A percentile compares a stretch with the other conserved stretches of the same genome.
Conservation (phyloP, 2,113 vertebrate species). For the Vidua chalybeata region DNA sequence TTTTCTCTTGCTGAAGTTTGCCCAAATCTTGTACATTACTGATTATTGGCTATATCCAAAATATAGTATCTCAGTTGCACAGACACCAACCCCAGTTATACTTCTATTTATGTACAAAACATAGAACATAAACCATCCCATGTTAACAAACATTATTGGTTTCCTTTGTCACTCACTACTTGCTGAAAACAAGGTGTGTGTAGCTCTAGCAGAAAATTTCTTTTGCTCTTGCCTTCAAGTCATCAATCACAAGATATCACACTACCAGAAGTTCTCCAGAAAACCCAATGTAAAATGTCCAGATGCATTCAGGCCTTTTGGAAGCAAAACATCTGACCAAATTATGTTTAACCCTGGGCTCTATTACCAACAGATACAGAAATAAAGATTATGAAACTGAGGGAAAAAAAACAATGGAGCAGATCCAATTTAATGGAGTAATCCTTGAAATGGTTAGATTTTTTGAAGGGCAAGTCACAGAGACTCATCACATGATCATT, state of each 20-base stretch:
- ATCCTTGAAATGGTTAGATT: neutral
- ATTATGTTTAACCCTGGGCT: neutral
- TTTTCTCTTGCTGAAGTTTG: neutral
- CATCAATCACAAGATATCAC: neutral
- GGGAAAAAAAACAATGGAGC: neutral
- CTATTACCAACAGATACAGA: neutral
- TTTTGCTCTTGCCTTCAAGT: neutral
- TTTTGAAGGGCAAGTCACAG: neutral
- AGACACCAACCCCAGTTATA: neutral
- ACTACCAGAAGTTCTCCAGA: neutral
- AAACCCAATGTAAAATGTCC: neutral
- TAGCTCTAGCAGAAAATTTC: neutral
- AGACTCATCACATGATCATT: neutral
- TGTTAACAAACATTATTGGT: neutral
- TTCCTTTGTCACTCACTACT: slow-evolving; percentile 8
- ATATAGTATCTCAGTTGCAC: neutral
- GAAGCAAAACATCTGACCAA: neutral
- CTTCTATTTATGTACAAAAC: neutral
- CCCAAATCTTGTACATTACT: neutral
- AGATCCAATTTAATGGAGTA: neutral
- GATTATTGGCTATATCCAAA: neutral
- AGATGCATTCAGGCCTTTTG: neutral
- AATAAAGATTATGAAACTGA: neutral
- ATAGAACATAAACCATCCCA: neutral
- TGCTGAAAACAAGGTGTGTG: neutral